A percentile compares a stretch with the other conserved stretches of the same genome.
Conservation (phyloP, 2,797 vertebrate genomes). For the Sparidentex hasta region DNA sequence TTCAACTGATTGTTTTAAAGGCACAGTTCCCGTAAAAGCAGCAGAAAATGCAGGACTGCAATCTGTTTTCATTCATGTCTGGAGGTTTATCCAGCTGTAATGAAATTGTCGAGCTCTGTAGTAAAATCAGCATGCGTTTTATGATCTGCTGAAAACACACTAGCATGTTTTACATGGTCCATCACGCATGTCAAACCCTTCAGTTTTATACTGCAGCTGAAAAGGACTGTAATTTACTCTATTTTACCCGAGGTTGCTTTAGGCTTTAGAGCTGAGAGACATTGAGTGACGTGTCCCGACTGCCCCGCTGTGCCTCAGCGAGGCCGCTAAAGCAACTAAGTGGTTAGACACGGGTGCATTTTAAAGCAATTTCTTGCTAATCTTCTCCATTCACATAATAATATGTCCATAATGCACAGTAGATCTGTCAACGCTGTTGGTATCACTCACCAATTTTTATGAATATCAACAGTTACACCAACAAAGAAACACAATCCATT, state of each 20-base stretch:
- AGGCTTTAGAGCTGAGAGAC: neutral
- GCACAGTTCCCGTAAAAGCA: neutral
- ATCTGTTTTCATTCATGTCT: neutral
- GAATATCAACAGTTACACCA: neutral
- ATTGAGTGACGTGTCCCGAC: neutral
- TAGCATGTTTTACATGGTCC: neutral
- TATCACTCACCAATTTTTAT: neutral
- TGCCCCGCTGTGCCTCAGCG: neutral
- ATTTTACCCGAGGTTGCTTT: neutral
- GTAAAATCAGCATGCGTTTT: neutral
- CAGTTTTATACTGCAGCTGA: neutral
- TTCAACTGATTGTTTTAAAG: neutral
- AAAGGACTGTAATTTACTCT: neutral
- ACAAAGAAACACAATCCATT: too few relatives aligned
- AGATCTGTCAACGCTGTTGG: neutral
- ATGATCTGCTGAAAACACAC: neutral
- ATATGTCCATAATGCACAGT: too few relatives aligned
- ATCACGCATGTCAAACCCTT: too few relatives aligned
- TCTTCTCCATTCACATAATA: neutral
- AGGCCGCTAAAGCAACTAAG: neutral
- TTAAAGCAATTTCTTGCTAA: neutral
- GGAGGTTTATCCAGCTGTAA: neutral
- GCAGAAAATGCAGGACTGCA: neutral
- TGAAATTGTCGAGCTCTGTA: too few relatives aligned
- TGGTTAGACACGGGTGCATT: neutral